Conservation (phyloP, 2,113 vertebrate genomes). For the Microcebus ravelobensis region DNA sequence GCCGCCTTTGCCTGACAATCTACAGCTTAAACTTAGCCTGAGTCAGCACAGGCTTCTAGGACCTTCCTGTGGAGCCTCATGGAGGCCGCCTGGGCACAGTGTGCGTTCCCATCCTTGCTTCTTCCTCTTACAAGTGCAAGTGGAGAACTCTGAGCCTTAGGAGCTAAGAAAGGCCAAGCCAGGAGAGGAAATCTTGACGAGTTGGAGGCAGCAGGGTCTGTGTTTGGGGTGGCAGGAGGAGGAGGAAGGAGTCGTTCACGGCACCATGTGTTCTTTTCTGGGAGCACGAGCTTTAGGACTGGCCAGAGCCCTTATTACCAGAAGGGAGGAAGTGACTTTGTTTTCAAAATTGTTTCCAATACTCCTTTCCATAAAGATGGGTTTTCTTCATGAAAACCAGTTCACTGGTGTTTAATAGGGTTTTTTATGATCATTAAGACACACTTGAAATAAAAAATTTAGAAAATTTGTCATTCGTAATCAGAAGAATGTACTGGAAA, state of each 20-base stretch:
- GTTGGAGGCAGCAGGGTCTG: background rate
- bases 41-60: background rate
- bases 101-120: background rate
- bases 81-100: background rate
- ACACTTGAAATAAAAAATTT: background rate
- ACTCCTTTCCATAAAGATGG: background rate
- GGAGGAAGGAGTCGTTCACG: background rate
- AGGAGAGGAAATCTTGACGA: background rate
- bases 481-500: background rate
- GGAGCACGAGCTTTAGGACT: background rate
- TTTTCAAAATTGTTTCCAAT: background rate
- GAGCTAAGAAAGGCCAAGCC: background rate
- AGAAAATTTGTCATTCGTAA: background rate
- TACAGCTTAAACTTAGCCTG: background rate
- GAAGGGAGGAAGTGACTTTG: background rate
- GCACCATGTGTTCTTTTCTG: background rate
- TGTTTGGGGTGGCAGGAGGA: background rate
- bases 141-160: background rate
- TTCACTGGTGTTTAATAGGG: background rate
- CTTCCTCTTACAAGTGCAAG: background rate
- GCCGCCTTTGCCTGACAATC: background rate
- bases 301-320: background rate
- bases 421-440: conserved; percentile 7
- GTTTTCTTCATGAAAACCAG: background rate
- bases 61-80: background rate